Base-by-base conservation (phyloP, 1,140 invertebrate species). In the Achatina immaculata region DNA sequence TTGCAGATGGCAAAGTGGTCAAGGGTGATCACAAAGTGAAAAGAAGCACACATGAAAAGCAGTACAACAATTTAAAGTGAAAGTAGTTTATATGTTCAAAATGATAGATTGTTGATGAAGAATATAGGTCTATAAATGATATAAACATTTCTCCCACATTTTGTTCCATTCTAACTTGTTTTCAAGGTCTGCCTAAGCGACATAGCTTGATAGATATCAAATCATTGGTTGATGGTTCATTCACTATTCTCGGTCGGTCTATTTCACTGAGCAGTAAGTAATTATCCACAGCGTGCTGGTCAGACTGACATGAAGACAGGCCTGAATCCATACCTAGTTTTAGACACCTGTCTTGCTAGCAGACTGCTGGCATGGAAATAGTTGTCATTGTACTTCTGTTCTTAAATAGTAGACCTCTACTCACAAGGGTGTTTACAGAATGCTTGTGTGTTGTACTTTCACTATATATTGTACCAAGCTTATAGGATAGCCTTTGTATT, bases 211-310 rank as follows among this genome's bases (percentile, higher is more conserved):
- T 87, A 80, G 86, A 87, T 82, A 78, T 87, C 78, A 84, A 82
- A 80, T 86, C 85, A 36, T 82, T 87, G 45, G 78, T 85, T 76
- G 86, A 87, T 45, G 82, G 83, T 19, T 83, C 83, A 48, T 78
- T 85, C 77, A 85, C 81, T 42, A 85, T 85, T 80, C 77, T 85
- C 62, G 83, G 83, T 55, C 81, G 85, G 24, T 87, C 85, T 77
- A 84, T 85, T 65, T 84, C 85, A n/a, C 78, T 85, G 45, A 86
- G 85, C 82, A 87, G 86, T 87, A 86, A 87, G 86, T 87, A 81
- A 74, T 6, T 74, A n/a, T 28, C 31, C 42, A 40, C 7, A 51
- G 19, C 24, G 19, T 42, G 38, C 28, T 34, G 28, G 21, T 31
- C 65, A 21, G 65, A 66, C 65, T 34, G 38, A 38, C 48, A 21